Evolutionary conservation across 2,888 invertebrate genomes (phyloP), one percentile per base, ranked within the genome.

Genomic region (Cartodere bifasciata): DNA sequence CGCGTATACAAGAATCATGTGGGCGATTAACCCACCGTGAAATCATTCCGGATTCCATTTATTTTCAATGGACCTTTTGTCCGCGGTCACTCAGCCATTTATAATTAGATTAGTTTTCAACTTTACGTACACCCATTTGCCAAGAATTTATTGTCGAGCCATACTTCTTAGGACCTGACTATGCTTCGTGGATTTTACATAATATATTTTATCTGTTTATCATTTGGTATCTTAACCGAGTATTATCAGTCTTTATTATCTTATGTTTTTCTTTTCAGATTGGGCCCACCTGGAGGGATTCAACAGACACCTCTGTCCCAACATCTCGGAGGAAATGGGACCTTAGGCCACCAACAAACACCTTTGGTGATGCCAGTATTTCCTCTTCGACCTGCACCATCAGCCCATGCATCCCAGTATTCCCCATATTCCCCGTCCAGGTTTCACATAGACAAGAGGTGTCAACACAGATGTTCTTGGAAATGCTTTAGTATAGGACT

Each of bases 391-490:
- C 22, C 52, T 29, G 67, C 70, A 49, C 64, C 65, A 53, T 63
- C 67, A 53, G 63, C 67, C 42, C 65, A 70, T 52, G 76, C 81
- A 55, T 79, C 80, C 49, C 84, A 84, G 60, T 84, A 86, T 52
- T 84, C 84, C 58, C 85, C 86, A 44, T 86, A 87, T 68, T 86
- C 86, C 52, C 86, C 86, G 58, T 87, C 86, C 58, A 78, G 88
- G 63, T 88, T 88, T 70, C 86, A 87, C 71, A 85, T 88, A 70
- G 86, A 88, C 68, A 90, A 90, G 65, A 76, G 86, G 48, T 88
- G 86, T 67, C 85, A 84, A 62, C 86, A 86, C 62, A 75, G 87
- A 48, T 92, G 92, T 71, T 86, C 90, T 58, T 94, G 94, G 94
- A 88, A 90, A 66, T 92, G 91, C 64, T 80, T 87, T 60, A 87